Conservation (phyloP, 2,888 invertebrate genomes). For the Nasonia oneida region DNA sequence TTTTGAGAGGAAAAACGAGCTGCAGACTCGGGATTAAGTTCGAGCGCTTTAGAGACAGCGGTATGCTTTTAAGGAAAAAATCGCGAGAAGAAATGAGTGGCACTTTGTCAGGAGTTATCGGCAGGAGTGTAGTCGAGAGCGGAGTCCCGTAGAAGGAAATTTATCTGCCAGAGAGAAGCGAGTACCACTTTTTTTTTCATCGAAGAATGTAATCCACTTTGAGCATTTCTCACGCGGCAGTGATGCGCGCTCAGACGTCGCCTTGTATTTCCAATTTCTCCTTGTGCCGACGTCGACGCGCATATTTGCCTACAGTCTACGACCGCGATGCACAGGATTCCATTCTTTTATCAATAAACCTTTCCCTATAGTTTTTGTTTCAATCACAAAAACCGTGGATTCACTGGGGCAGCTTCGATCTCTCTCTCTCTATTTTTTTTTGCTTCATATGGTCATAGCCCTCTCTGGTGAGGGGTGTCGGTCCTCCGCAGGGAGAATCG, state of each 20-base stretch:
- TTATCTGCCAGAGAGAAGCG: neutral
- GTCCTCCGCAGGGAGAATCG: too few relatives aligned
- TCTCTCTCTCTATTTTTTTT: neutral
- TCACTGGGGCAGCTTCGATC: slow-evolving; percentile 18
- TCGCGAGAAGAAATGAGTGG: neutral
- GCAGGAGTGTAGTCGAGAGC: neutral
- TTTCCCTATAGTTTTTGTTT: neutral
- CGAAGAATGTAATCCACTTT: neutral
- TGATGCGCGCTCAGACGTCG: slow-evolving; percentile 7
- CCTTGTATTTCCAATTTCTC: slow-evolving; percentile 36
- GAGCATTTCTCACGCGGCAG: slow-evolving; percentile 24
- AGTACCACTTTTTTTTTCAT: neutral
- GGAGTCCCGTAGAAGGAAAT: neutral
- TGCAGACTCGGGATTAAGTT: slow-evolving; percentile 20
- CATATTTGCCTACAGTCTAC: too few relatives aligned
- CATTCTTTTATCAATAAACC: too few relatives aligned
- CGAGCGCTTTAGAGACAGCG: neutral
- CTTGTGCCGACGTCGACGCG: neutral
- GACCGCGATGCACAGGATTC: too few relatives aligned
- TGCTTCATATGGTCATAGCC: too few relatives aligned
- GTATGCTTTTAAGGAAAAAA: neutral
- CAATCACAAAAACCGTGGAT: slow-evolving; percentile 52
- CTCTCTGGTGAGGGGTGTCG: neutral
- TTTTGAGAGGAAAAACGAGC: too few relatives aligned
- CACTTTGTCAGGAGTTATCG: slow-evolving; percentile 24